Conservation (phyloP, 2,113 vertebrate species). For the Chamaea fasciata region DNA sequence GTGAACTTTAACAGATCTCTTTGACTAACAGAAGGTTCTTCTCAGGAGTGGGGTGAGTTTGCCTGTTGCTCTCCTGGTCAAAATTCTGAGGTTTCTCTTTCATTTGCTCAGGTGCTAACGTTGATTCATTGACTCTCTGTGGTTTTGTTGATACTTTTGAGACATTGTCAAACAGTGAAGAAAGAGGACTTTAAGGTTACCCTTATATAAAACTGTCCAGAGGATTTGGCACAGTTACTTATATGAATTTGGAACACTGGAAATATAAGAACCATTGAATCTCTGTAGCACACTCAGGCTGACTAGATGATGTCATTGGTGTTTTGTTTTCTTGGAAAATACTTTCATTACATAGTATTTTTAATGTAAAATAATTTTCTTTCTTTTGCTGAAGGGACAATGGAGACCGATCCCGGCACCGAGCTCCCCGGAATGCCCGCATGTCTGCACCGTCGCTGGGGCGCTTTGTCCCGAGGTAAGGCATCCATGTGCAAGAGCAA, state of each 20-base stretch:
- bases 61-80: not conserved
- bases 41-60: not conserved
- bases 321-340: not conserved
- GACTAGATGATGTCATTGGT: accelerated
- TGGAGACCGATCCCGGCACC: slow-evolving; percentile 89
- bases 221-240: not conserved
- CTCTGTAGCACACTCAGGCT: not conserved
- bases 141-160: not conserved
- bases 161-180: not conserved
- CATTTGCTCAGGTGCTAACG: not conserved
- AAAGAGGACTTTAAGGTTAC: not conserved
- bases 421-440: slow-evolving; percentile 92
- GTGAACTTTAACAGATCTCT: not conserved
- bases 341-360: not conserved
- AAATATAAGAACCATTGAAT: not conserved
- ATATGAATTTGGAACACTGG: not conserved
- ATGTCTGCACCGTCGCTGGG: slow-evolving; percentile 96
- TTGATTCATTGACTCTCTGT: not conserved
- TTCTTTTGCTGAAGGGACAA: slow-evolving; percentile 80
- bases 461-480: slow-evolving; percentile 94
- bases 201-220: not conserved
- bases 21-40: not conserved
- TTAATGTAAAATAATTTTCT: not conserved
- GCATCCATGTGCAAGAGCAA: not conserved
- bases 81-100: not conserved